phyloP scores from a whole-genome alignment of 2,888 invertebrate species.

The Belgica antarctica region DNA sequence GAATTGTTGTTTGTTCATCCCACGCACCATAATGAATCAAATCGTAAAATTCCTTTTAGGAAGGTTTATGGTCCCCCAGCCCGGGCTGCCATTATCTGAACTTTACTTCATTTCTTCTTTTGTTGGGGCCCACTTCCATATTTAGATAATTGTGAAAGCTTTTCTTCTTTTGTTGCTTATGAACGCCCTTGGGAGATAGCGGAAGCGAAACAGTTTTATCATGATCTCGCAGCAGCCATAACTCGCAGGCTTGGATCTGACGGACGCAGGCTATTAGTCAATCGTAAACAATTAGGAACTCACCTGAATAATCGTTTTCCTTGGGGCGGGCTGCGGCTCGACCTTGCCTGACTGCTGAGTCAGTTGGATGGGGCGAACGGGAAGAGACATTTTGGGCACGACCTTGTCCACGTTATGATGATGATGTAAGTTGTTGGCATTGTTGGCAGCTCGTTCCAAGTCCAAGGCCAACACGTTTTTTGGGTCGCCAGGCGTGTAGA shows the following conservation, averaged over 20 bases:
- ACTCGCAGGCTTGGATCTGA: neutral
- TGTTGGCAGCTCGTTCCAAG: slow-evolving; percentile 64
- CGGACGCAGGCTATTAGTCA: neutral
- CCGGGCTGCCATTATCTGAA: neutral
- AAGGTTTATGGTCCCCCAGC: too few species aligned
- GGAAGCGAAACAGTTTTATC: neutral
- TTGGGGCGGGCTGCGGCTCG: slow-evolving; percentile 51
- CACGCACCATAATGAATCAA: neutral
- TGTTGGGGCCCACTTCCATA: neutral
- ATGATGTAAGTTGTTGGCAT: slow-evolving; percentile 60
- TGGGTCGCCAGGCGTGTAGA: slow-evolving; percentile 49
- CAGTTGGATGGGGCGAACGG: slow-evolving; percentile 52
- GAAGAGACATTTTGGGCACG: slow-evolving; percentile 53
- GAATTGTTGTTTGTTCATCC: neutral
- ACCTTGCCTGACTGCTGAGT: slow-evolving; percentile 47
- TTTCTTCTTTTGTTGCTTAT: too few species aligned
- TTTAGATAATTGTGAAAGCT: slow-evolving; percentile 15
- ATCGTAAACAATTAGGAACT: slow-evolving; percentile 32
- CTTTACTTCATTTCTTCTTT: neutral
- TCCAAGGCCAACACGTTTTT: slow-evolving; percentile 59
- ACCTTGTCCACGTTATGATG: slow-evolving; percentile 51
- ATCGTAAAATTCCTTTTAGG: neutral
- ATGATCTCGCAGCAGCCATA: neutral
- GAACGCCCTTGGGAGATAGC: too few species aligned
- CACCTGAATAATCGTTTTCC: slow-evolving; percentile 56